Base-by-base conservation (phyloP, 2,113 vertebrate genomes). In the Monarcha castaneiventris region DNA sequence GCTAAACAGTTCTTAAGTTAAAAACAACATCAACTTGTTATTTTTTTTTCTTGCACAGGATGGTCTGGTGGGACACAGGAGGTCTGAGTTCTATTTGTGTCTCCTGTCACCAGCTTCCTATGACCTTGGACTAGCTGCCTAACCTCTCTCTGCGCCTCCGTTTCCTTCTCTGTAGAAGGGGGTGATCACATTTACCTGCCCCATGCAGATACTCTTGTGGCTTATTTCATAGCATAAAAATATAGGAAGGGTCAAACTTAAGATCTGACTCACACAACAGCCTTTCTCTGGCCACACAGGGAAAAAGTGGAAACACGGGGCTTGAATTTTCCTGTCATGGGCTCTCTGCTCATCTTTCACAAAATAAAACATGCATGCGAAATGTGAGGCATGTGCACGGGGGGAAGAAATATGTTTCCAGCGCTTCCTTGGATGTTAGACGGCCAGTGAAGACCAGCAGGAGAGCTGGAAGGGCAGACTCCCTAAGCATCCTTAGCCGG, bases 81-180 rank as follows among this genome's bases (percentile, higher is more conserved):
- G 93, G 82, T 91, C 84, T 61, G 35, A 85, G 33, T 75, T 95
- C 84, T 95, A 84, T 95, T 96, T 95, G 72, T 90, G 73, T 79
- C 78, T 89, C 63, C 73, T 82, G 81, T 95, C 93, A 95, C 78
- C 77, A 94, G 76, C 86, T 97, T 96, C 95, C 95, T 95, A 93
- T 88, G 94, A 92, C 95, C 90, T 94, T 83, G 83, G 68, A 89
- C 67, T 73, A 72, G 84, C 84, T 4, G 35, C 35, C 66, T 93
- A 89, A 77, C 51, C 69, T 94, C 72, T 90, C 76, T 23, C 3
- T 64, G 58, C n/a, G 48, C 81, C 85, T 96, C 54, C 11, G 4
- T 71, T 96, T 95, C 93, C 87, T 96, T 61, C n/a, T 83, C 23
- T 81, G 51, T 75, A 43, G 82, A 83, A 78, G 16, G 33, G 30